Evolutionary conservation across 2,888 invertebrate species (phyloP).

Genomic region (Bembecia ichneumoniformis): DNA sequence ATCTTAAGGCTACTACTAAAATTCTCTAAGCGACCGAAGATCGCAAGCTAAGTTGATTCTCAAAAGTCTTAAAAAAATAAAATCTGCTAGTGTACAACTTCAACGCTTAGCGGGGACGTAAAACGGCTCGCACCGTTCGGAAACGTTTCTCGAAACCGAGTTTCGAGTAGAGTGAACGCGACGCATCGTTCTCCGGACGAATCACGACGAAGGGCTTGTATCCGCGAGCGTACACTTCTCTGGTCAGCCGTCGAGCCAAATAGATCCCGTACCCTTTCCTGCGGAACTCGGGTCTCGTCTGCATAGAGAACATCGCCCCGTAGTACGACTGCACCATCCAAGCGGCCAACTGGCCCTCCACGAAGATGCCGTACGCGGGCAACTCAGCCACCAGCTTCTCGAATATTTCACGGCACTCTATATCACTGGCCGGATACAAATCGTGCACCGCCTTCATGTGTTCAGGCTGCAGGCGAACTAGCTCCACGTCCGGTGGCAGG

Average conservation of each 20-base stretch:
- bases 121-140: constrained; percentile 84
- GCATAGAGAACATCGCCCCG: constrained; percentile 94
- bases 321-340: constrained; percentile 95
- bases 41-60: constrained; percentile 68
- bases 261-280: constrained; percentile 83
- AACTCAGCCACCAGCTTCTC: constrained; percentile 83
- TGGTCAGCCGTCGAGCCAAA: constrained; percentile 77
- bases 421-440: constrained; percentile 89
- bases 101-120: constrained; percentile 70
- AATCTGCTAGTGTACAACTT: constrained; percentile 66
- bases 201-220: constrained; percentile 91
- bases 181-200: constrained; percentile 87
- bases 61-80: constrained; percentile 73
- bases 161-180: constrained; percentile 85
- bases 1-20: constrained; percentile 69
- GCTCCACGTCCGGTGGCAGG: constrained; percentile 79
- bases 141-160: constrained; percentile 86
- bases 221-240: constrained; percentile 78
- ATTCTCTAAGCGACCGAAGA: constrained; percentile 58
- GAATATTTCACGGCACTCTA: constrained; percentile 88
- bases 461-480: constrained; percentile 82
- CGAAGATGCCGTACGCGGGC: constrained; percentile 87
- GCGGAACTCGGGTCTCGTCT: constrained; percentile 83
- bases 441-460: constrained; percentile 88
- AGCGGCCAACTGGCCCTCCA: constrained; percentile 82